Conservation (phyloP, 1,140 invertebrate species). For the Drosophila trapezifrons region DNA sequence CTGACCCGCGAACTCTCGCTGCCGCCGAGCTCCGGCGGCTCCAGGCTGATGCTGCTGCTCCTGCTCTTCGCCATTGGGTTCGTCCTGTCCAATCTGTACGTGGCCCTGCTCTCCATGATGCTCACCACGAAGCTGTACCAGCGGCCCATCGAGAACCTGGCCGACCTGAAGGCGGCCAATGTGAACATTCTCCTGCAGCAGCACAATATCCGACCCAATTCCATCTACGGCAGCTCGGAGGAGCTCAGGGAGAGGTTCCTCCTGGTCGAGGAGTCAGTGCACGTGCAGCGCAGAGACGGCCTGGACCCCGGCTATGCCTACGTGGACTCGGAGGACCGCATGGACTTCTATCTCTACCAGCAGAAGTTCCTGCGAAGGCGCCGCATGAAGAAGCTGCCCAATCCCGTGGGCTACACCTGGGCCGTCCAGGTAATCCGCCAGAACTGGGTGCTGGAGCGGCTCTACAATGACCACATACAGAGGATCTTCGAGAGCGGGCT, state of each 20-base stretch:
- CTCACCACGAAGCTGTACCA: constrained; percentile 51
- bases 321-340: constrained; percentile 52
- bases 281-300: constrained; percentile 3
- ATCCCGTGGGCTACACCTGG: constrained; percentile 45
- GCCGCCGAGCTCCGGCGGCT: constrained; percentile 5
- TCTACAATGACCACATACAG: constrained; percentile 40
- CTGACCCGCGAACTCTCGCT: constrained; percentile 15
- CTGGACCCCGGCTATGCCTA: constrained; percentile 40
- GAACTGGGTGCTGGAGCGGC: constrained; percentile 39
- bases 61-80: constrained; percentile 41
- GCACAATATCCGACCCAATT: constrained; percentile 18
- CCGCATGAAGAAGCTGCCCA: constrained; percentile 40
- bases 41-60: constrained; percentile 12
- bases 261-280: constrained; percentile 12
- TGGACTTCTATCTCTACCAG: constrained; percentile 48
- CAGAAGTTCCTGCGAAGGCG: constrained; percentile 44
- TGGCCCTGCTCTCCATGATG: constrained; percentile 52
- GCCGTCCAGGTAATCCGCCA: constrained; percentile 49
- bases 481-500: constrained; percentile 41
- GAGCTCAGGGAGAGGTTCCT: constrained; percentile 36
- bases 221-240: constrained; percentile 37
- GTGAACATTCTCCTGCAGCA: constrained; percentile 32
- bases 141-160: constrained; percentile 32
- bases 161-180: constrained; percentile 44
- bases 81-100: constrained; percentile 36